A percentile compares a stretch with the other conserved stretches of the same genome.
Conservation (phyloP, 2,888 invertebrate species). For the Heterodera filipjevi region DNA sequence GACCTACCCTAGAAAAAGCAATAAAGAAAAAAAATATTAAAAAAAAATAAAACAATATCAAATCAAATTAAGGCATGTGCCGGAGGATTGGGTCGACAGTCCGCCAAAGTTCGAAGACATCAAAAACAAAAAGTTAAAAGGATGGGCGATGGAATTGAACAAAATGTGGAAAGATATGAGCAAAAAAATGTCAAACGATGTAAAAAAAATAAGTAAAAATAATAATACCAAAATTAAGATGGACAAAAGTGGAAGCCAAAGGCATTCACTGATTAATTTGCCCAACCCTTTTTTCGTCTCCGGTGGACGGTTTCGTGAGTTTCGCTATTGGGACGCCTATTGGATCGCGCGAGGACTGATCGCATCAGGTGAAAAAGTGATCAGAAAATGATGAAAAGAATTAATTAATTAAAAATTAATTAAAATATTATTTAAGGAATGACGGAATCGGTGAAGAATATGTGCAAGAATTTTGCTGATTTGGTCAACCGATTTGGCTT, state of each 20-base stretch:
- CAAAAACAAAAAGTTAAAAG: slow-evolving; percentile 74
- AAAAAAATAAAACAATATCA: background rate
- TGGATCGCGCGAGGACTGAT: slow-evolving; percentile 81
- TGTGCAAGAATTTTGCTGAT: slow-evolving; percentile 82
- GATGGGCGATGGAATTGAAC: slow-evolving; percentile 75
- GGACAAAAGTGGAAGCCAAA: background rate
- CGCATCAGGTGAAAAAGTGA: slow-evolving; percentile 76
- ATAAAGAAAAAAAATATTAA: background rate
- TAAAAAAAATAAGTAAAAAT: no score
- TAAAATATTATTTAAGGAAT: slow-evolving; percentile 75
- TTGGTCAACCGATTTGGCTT: slow-evolving; percentile 74
- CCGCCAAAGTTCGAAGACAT: slow-evolving; percentile 78
- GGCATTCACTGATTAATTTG: slow-evolving; percentile 80
- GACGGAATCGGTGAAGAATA: slow-evolving; percentile 78
- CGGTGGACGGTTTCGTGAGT: slow-evolving; percentile 71
- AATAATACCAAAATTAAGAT: slow-evolving; percentile 69
- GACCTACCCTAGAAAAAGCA: no score
- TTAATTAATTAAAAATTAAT: no score
- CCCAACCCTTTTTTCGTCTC: slow-evolving; percentile 76
- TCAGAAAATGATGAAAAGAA: slow-evolving; percentile 68
- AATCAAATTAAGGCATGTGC: background rate
- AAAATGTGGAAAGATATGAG: slow-evolving; percentile 68
- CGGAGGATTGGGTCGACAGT: slow-evolving; percentile 26
- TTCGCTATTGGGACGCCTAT: slow-evolving; percentile 92
- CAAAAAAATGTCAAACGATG: slow-evolving; percentile 68